Conservation (phyloP, 2,888 invertebrate genomes). For the Micoletzkya japonica region DNA sequence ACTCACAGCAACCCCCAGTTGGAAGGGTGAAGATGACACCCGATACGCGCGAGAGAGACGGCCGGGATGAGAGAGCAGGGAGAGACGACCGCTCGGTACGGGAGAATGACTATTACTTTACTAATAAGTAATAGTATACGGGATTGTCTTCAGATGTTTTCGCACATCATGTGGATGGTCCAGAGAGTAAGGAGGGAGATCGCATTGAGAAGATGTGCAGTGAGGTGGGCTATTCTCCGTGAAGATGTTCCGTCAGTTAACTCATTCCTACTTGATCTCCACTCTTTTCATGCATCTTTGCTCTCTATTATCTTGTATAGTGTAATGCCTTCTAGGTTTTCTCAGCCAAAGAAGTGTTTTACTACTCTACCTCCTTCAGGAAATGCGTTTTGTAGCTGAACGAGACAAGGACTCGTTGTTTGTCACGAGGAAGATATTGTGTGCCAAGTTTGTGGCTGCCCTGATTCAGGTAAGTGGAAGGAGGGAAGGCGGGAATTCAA, state of each 20-base stretch:
- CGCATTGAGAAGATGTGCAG: conserved; percentile 42
- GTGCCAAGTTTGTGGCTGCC: conserved; percentile 56
- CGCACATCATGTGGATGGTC: conserved; percentile 35
- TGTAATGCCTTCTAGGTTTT: too few species aligned
- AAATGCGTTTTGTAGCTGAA: conserved; percentile 35
- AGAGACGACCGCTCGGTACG: neutral
- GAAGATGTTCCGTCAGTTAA: neutral
- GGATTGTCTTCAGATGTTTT: conserved; percentile 32
- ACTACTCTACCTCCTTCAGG: too few species aligned
- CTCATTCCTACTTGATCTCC: neutral
- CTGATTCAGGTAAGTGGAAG: conserved; percentile 32
- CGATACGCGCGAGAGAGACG: too few species aligned
- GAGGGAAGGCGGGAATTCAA: too few species aligned
- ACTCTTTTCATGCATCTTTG: neutral
- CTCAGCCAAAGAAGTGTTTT: too few species aligned
- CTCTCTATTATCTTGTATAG: neutral
- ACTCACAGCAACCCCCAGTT: too few species aligned
- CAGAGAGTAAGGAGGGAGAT: conserved; percentile 27
- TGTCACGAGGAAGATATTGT: conserved; percentile 53
- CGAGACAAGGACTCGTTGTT: conserved; percentile 45
- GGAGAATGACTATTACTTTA: neutral
- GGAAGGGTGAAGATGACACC: too few species aligned
- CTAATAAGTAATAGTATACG: neutral
- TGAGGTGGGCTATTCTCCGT: conserved; percentile 40
- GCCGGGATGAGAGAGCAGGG: too few species aligned